Evolutionary conservation across 2,888 invertebrate species (phyloP), one percentile per base, ranked within the genome.

Genomic region (Dynastes hyllus): DNA sequence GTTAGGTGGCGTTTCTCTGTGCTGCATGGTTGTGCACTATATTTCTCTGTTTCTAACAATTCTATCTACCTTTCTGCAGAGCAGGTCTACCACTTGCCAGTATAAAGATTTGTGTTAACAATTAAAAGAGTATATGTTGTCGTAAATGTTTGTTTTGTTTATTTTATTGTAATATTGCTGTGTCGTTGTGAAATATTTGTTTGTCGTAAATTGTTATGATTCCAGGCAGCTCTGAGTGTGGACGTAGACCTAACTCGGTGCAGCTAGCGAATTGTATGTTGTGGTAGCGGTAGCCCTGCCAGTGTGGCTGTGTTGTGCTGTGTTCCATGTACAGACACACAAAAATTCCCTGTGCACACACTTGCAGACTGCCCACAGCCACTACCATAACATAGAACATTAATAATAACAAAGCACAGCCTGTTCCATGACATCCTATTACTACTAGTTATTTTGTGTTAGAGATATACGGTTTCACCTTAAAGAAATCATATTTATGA

Each of bases 241-340:
- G 70, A 70, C 45, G 63, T 78, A 78, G 71, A 50, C 71, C 71
- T 78, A 78, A 78, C 78, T 78, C 78, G 78, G 78, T 78, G 78
- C 78, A 78, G 78, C 70, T 71, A 61, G 78, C 71, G 71, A 78
- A 78, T 78, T 88, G 85, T 87, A 88, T 89, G 88, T 89, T 89
- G 88, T 89, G 88, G 89, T 88, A 88, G 89, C 88, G 88, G 88
- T 89, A 89, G 89, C 88, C 88, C 88, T 89, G 89, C 88, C 87
- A 87, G 88, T 88, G 88, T 89, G 88, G 88, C 89, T 88, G 88
- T 88, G 88, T 88, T 87, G 88, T 89, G 88, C 88, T 88, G 88
- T 89, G 88, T 88, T 87, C 84, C 85, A 86, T 85, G 84, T 87
- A 85, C 84, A 86, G 85, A 86, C 84, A 84, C 83, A 85, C 83